Percentiles rank a stretch among this genome's conserved stretches.
Evolutionary conservation across 2,113 vertebrate species (phyloP).

Genomic region (Shinisaurus crocodilurus): DNA sequence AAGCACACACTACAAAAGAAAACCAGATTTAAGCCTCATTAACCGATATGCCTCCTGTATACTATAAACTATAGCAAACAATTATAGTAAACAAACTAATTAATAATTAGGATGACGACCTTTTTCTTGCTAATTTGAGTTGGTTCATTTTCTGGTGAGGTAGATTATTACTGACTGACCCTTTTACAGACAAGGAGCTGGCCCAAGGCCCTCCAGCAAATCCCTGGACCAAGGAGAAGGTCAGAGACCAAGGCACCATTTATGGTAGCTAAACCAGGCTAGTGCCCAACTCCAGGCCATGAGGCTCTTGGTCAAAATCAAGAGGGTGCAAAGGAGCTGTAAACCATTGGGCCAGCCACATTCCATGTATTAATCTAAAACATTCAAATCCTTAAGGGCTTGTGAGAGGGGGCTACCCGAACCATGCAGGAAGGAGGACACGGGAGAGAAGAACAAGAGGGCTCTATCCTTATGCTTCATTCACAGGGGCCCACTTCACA

Average conservation of each 20-base stretch:
- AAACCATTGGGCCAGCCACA: no score
- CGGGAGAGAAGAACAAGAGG: neutral
- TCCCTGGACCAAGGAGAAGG: neutral
- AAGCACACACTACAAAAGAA: neutral
- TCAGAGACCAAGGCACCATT: neutral
- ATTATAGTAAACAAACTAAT: neutral
- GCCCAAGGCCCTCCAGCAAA: neutral
- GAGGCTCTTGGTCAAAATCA: neutral
- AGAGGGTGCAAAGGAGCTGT: neutral
- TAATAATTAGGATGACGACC: no score
- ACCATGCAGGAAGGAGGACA: neutral
- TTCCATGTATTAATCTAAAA: neutral
- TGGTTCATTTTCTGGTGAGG: neutral
- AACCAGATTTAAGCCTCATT: neutral
- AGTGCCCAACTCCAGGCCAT: neutral
- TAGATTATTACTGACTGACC: neutral
- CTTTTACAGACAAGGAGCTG: neutral
- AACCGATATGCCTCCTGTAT: neutral
- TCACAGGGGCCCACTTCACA: neutral
- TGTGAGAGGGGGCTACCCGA: neutral
- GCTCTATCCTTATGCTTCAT: neutral
- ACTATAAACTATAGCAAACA: neutral
- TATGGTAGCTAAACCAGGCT: neutral
- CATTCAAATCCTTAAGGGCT: neutral
- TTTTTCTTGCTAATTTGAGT: no score